Conservation (phyloP, 2,888 invertebrate genomes). For the Nebria brevicollis region DNA sequence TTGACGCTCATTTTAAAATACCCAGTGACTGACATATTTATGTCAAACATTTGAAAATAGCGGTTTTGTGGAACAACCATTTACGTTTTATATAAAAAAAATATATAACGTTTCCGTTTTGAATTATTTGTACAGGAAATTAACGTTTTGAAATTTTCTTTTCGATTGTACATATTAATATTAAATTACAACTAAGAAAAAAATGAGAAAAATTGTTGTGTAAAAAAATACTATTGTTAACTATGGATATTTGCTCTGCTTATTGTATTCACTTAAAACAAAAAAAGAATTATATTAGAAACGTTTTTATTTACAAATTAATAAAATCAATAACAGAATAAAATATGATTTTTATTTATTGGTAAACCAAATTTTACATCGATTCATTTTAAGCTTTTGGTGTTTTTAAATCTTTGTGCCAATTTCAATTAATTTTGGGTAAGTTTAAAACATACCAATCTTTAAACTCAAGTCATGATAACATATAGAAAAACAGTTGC, state of each 20-base stretch:
- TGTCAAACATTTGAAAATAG: constrained; percentile 28
- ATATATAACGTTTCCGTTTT: background rate
- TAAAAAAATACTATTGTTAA: constrained; percentile 40
- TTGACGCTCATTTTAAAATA: constrained; percentile 17
- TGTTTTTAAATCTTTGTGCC: background rate
- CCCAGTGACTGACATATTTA: constrained; percentile 27
- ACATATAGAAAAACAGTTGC: background rate
- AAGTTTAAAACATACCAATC: background rate
- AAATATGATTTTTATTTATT: background rate
- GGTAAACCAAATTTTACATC: background rate
- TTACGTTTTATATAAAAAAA: background rate
- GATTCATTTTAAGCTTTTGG: background rate
- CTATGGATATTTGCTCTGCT: constrained; percentile 19
- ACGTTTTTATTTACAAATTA: constrained; percentile 1
- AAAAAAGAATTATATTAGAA: background rate
- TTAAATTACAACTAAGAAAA: background rate
- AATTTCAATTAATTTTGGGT: background rate
- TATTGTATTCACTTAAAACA: constrained; percentile 7
- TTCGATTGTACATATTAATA: constrained; percentile 33
- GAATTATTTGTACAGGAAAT: constrained; percentile 16
- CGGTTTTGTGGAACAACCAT: constrained; percentile 23
- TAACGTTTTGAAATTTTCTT: background rate
- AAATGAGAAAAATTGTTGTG: constrained; percentile 36
- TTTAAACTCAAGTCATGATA: background rate
- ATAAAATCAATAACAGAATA: constrained; percentile 1